phyloP scores from a whole-genome alignment of 2,113 vertebrate genomes.

The Camelus bactrianus region DNA sequence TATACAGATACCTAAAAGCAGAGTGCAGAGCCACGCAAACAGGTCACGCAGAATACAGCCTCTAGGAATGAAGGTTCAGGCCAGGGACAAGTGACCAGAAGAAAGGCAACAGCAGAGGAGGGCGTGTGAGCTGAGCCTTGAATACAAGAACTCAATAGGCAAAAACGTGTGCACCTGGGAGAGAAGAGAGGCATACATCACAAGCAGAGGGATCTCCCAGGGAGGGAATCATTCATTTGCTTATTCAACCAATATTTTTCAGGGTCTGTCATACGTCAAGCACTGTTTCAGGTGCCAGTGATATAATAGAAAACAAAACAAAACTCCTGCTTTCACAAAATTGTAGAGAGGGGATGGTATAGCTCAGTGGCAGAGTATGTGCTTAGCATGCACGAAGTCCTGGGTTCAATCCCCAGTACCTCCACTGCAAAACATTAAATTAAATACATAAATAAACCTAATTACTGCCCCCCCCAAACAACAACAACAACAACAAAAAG shows the following conservation, averaged over 20 bases:
- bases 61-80: neutral
- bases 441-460: too few species aligned
- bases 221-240: neutral
- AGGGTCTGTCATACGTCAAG: neutral
- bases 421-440: too few species aligned
- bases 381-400: too few species aligned
- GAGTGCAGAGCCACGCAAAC: neutral
- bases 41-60: neutral
- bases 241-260: slow-evolving; percentile 8
- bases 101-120: neutral
- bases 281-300: neutral
- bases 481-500: too few species aligned
- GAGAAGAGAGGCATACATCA: neutral
- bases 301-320: neutral
- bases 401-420: too few species aligned
- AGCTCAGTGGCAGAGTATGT: too few species aligned
- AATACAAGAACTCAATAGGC: neutral
- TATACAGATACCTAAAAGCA: neutral
- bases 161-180: neutral
- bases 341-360: neutral
- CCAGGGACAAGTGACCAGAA: neutral
- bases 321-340: slow-evolving; percentile 17
- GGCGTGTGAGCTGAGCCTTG: neutral
- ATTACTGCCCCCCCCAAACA: too few species aligned
- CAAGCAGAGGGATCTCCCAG: neutral